Evolutionary conservation across 2,113 vertebrate genomes (phyloP).

Genomic region (Protobothrops flavoviridis): DNA sequence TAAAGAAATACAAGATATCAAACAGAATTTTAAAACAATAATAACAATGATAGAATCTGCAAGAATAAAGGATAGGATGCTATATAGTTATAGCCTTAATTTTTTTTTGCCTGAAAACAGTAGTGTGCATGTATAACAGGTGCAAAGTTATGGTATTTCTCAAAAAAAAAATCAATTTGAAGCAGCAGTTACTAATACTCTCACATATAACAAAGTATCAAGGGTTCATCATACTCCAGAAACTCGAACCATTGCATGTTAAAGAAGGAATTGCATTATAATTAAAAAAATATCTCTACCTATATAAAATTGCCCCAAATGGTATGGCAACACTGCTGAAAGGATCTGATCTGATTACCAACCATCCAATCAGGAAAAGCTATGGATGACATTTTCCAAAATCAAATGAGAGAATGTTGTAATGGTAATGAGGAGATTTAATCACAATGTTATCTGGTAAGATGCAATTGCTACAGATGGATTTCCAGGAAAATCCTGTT

Average conservation of each 20-base stretch:
- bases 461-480: not conserved
- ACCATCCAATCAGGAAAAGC: not conserved
- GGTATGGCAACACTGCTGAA: not conserved
- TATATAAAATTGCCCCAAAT: not conserved
- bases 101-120: not conserved
- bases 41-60: not conserved
- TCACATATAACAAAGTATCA: not conserved
- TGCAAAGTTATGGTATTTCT: not conserved
- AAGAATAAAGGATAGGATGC: not conserved
- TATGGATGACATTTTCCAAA: not conserved
- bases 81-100: not conserved
- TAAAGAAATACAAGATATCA: not conserved
- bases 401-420: not conserved
- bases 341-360: not conserved
- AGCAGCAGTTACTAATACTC: not conserved
- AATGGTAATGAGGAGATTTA: not conserved
- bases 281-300: not conserved
- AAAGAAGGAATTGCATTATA: not conserved
- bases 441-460: not conserved
- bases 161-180: not conserved
- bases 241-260: not conserved
- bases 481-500: not conserved
- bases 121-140: not conserved
- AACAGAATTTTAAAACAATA: not conserved
- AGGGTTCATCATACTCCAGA: not conserved